Conservation (phyloP, 1,140 invertebrate genomes). For the Atopsyche davidsoni region DNA sequence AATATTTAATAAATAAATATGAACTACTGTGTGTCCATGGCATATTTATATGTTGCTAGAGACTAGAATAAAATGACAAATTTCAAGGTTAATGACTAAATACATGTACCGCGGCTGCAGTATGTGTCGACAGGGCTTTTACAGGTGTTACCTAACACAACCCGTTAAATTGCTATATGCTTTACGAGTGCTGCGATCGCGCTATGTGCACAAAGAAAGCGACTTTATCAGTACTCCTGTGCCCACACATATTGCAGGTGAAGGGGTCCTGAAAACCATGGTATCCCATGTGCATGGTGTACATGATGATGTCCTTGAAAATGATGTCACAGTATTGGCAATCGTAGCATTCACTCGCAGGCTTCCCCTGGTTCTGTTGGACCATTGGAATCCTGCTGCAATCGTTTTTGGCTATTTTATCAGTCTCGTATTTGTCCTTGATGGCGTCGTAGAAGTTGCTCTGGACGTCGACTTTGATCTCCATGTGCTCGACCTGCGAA, state of each 20-base stretch:
- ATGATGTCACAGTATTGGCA: constrained; percentile 86
- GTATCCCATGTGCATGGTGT: constrained; percentile 93
- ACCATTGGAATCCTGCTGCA: background rate
- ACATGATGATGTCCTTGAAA: constrained; percentile 87
- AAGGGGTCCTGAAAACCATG: constrained; percentile 87
- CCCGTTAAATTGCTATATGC: too few relatives aligned
- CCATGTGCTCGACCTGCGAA: constrained; percentile 4
- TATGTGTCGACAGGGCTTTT: too few relatives aligned
- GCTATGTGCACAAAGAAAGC: constrained; percentile 91
- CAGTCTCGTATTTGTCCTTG: constrained; percentile 19
- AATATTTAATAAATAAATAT: too few relatives aligned
- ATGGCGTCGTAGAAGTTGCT: constrained; percentile 15
- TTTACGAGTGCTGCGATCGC: constrained; percentile 67
- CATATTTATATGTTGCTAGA: too few relatives aligned
- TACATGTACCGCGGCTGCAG: too few relatives aligned
- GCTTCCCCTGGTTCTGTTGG: constrained; percentile 10
- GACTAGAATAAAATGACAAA: too few relatives aligned
- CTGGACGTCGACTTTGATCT: constrained; percentile 20
- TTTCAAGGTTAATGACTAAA: too few relatives aligned
- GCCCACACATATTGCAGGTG: constrained; percentile 91
- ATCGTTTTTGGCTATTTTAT: constrained; percentile 15
- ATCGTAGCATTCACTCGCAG: constrained; percentile 46
- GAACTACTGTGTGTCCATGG: too few relatives aligned
- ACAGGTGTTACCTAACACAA: too few relatives aligned
- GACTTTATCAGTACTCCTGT: constrained; percentile 71